phyloP scores from a whole-genome alignment of 2,888 invertebrate genomes.

The Automeris io region DNA sequence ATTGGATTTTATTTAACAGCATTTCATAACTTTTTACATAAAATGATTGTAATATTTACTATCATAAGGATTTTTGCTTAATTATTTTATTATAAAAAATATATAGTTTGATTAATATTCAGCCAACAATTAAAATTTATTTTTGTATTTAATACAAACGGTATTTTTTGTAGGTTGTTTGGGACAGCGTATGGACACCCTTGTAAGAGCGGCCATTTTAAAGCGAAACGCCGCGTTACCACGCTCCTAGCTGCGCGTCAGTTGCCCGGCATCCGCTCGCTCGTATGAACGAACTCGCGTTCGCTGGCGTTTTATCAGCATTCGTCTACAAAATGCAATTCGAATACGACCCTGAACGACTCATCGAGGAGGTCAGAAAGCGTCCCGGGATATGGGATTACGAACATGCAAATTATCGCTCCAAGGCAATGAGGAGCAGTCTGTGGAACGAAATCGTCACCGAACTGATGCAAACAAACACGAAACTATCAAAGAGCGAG shows the following conservation, averaged over 20 bases:
- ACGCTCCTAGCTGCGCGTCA: conserved; percentile 55
- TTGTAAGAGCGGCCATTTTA: conserved; percentile 49
- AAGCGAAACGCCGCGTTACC: conserved; percentile 52
- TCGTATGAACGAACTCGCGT: conserved; percentile 34
- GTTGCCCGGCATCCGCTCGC: conserved; percentile 59
- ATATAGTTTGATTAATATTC: too few relatives aligned
- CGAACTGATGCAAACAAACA: conserved; percentile 47
- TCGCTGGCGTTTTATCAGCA: conserved; percentile 15
- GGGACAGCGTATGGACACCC: conserved; percentile 3
- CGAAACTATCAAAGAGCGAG: conserved; percentile 58
- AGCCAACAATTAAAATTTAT: too few relatives aligned
- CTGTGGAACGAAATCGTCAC: conserved; percentile 59
- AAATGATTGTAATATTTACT: too few relatives aligned
- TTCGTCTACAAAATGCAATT: conserved; percentile 46
- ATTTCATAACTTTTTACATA: too few relatives aligned
- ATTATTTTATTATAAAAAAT: too few relatives aligned
- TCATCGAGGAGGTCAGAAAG: conserved; percentile 59
- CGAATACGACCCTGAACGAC: conserved; percentile 63
- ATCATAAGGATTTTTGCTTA: too few relatives aligned
- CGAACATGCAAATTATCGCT: conserved; percentile 49
- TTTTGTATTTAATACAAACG: too few relatives aligned
- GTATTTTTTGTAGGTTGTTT: not conserved
- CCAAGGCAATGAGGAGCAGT: conserved; percentile 40
- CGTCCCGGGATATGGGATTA: conserved; percentile 66
- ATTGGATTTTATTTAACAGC: too few relatives aligned